These are phyloP conservation scores for Trichonephila inaurata DNA, from an alignment of 1,140 invertebrate genomes.

Conservation along the genomic window DNA sequence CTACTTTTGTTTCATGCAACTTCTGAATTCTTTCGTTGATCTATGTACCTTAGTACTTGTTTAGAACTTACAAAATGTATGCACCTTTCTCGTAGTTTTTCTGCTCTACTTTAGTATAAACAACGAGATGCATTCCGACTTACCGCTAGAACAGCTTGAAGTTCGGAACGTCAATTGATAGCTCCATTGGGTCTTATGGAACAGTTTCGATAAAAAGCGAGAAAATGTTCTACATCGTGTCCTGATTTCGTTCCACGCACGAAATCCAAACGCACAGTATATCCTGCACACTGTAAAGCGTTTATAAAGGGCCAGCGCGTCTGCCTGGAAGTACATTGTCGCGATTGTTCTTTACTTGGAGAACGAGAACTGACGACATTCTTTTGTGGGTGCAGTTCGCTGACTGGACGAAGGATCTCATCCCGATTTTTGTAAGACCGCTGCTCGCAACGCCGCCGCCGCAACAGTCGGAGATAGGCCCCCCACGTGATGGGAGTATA, in stretches of 20 bases:
- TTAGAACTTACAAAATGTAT: neutral
- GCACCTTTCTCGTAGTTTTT: neutral
- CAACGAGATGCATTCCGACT: slow-evolving; percentile 40
- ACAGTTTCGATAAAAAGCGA: neutral
- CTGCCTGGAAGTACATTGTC: slow-evolving; percentile 9
- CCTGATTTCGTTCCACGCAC: neutral
- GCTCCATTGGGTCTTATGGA: neutral
- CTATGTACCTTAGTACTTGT: too few species aligned
- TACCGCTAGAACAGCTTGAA: slow-evolving; percentile 28
- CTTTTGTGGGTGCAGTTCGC: neutral
- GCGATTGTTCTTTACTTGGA: neutral
- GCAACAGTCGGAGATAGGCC: slow-evolving; percentile 40
- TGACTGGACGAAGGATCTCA: slow-evolving; percentile 25
- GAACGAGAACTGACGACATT: neutral
- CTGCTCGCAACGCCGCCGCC: slow-evolving; percentile 56
- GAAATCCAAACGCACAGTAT: slow-evolving; percentile 17
- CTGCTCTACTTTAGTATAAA: neutral
- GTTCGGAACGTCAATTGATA: slow-evolving; percentile 23
- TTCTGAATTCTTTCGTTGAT: too few species aligned
- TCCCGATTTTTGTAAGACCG: neutral
- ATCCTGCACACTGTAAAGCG: neutral
- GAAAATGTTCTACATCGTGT: neutral
- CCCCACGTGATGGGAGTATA: slow-evolving; percentile 48
- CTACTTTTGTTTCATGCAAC: too few species aligned
- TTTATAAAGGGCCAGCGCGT: too few species aligned